Conservation (phyloP, 2,113 vertebrate species). For the Craseonycteris thonglongyai region DNA sequence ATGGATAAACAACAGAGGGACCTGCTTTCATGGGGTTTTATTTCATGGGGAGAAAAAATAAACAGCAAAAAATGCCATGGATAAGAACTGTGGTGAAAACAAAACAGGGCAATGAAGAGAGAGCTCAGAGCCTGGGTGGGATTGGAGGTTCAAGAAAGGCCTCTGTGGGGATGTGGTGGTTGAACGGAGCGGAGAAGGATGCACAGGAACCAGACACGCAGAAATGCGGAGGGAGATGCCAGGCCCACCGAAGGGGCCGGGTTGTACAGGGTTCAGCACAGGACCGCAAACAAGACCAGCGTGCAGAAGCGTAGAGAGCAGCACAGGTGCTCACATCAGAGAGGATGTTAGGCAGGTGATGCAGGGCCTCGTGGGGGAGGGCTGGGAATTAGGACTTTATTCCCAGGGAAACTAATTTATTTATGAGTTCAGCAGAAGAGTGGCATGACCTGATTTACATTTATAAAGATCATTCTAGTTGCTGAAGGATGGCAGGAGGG, state of each 20-base stretch:
- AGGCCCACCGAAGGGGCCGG: neutral
- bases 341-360: neutral
- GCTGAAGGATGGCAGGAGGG: neutral
- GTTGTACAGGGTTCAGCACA: no score
- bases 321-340: neutral
- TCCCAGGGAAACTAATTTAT: neutral
- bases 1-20: neutral
- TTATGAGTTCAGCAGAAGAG: neutral
- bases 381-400: neutral
- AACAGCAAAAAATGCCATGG: neutral
- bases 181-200: neutral
- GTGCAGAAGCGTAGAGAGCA: accelerated
- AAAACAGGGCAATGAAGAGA: neutral
- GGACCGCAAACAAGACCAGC: neutral
- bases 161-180: neutral
- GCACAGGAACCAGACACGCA: no score
- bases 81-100: neutral
- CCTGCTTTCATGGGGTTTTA: neutral
- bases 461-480: neutral
- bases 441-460: neutral
- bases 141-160: neutral
- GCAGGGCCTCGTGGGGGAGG: neutral
- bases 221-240: neutral
- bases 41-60: neutral
- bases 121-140: neutral